Percentiles rank a stretch among this genome's conserved stretches.
These are phyloP conservation scores for Odontocerum albicorne DNA, from an alignment of 2,888 invertebrate species.

Conservation along the genomic window DNA sequence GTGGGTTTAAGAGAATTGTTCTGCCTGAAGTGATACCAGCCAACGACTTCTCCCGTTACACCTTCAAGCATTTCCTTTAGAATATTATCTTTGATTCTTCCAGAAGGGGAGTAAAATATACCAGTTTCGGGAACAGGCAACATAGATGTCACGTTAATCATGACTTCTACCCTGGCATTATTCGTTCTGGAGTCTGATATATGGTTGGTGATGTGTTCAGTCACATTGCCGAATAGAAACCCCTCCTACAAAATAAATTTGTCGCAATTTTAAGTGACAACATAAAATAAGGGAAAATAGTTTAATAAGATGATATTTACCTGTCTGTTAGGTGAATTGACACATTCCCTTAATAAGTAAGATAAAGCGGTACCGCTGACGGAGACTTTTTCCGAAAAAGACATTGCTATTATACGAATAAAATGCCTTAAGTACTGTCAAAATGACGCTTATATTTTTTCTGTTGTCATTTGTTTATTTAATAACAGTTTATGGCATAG, in stretches of 20 bases:
- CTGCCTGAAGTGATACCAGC: slow-evolving; percentile 68
- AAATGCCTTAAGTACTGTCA: too few relatives aligned
- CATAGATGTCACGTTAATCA: slow-evolving; percentile 63
- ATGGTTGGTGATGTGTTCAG: slow-evolving; percentile 64
- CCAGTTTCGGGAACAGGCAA: slow-evolving; percentile 61
- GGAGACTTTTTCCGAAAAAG: slow-evolving; percentile 42
- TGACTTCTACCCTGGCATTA: slow-evolving; percentile 60
- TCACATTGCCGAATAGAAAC: slow-evolving; percentile 66
- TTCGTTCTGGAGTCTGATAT: slow-evolving; percentile 70
- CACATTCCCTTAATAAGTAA: slow-evolving; percentile 67
- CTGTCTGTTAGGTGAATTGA: slow-evolving; percentile 62
- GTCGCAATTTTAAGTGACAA: not conserved
- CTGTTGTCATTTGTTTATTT: too few relatives aligned
- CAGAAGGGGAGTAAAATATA: slow-evolving; percentile 60
- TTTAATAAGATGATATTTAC: slow-evolving; percentile 44
- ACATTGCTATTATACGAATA: slow-evolving; percentile 7
- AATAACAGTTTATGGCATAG: too few relatives aligned
- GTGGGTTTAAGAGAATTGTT: slow-evolving; percentile 59
- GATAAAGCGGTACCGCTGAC: slow-evolving; percentile 66
- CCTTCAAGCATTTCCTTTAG: slow-evolving; percentile 56
- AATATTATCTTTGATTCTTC: slow-evolving; percentile 59
- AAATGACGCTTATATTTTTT: too few relatives aligned
- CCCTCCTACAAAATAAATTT: slow-evolving; percentile 51
- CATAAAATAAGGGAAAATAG: not conserved
- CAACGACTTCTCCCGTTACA: slow-evolving; percentile 61